phyloP scores from a whole-genome alignment of 2,113 vertebrate genomes.

The Oreochromis niloticus region DNA sequence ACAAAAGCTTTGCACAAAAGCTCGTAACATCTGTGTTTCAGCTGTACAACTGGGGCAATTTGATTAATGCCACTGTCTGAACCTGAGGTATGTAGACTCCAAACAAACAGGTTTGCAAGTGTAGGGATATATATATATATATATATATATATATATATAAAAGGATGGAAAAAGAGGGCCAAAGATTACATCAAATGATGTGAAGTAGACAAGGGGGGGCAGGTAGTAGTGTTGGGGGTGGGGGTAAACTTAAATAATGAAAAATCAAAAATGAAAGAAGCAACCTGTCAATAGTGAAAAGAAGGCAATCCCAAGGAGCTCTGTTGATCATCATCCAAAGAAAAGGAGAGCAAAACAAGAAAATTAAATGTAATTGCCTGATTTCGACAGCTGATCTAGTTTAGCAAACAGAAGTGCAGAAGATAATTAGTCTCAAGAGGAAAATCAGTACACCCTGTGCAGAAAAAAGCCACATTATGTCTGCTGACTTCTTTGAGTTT shows the following conservation, averaged over 20 bases:
- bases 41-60: conserved; percentile 49
- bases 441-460: conserved; percentile 10
- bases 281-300: background rate
- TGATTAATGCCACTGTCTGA: conserved; percentile 58
- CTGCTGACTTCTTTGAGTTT: background rate
- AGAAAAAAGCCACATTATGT: background rate
- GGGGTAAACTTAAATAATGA: background rate
- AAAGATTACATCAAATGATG: background rate
- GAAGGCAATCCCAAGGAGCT: background rate
- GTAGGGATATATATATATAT: background rate
- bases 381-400: conserved; percentile 14
- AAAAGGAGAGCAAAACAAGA: conserved; percentile 7
- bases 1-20: conserved; percentile 2
- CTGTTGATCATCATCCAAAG: conserved; percentile 5
- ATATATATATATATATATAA: background rate
- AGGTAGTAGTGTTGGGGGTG: background rate
- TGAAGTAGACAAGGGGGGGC: background rate
- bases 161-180: background rate
- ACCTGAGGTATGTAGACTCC: background rate
- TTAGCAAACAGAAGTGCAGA: conserved; percentile 36
- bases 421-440: conserved; percentile 58
- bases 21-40: background rate
- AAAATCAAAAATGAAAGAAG: background rate
- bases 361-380: background rate
- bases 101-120: conserved; percentile 5